phyloP scores from a whole-genome alignment of 2,888 invertebrate species.

The Diarsia brunnea region DNA sequence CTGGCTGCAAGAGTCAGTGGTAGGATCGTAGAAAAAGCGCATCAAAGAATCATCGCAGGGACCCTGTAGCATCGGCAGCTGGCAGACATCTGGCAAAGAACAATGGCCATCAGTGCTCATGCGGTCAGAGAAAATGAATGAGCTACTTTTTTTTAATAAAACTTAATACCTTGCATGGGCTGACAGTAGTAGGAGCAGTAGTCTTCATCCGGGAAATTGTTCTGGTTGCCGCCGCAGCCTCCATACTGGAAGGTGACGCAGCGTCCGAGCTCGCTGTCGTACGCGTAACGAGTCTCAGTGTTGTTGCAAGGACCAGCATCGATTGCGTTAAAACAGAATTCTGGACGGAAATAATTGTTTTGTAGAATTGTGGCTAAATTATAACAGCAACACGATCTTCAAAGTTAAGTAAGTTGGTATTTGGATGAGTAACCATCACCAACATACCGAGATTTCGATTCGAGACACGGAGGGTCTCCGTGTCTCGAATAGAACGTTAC shows the following conservation, averaged over 20 bases:
- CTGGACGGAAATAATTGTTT: slow-evolving; percentile 78
- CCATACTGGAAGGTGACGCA: slow-evolving; percentile 95
- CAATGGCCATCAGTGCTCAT: background rate
- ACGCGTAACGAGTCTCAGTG: slow-evolving; percentile 92
- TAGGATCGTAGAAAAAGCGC: slow-evolving; percentile 94
- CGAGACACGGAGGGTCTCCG: no score
- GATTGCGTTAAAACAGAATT: slow-evolving; percentile 92
- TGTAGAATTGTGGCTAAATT: background rate
- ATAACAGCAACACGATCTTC: background rate
- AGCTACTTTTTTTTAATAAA: background rate
- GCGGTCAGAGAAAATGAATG: background rate
- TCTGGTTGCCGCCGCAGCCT: slow-evolving; percentile 95
- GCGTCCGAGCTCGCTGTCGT: slow-evolving; percentile 93
- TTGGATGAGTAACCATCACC: background rate
- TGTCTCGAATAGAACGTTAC: background rate
- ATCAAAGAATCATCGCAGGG: slow-evolving; percentile 92
- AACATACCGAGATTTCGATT: background rate
- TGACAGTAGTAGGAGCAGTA: slow-evolving; percentile 94
- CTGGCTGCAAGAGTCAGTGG: slow-evolving; percentile 92
- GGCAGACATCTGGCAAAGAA: slow-evolving; percentile 91
- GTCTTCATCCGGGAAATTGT: slow-evolving; percentile 93
- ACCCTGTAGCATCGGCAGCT: slow-evolving; percentile 92
- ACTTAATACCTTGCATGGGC: slow-evolving; percentile 76
- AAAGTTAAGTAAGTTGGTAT: background rate
- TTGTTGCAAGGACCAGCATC: slow-evolving; percentile 93